Conservation (phyloP, 1,140 invertebrate genomes). For the Macrobrachium nipponense region DNA sequence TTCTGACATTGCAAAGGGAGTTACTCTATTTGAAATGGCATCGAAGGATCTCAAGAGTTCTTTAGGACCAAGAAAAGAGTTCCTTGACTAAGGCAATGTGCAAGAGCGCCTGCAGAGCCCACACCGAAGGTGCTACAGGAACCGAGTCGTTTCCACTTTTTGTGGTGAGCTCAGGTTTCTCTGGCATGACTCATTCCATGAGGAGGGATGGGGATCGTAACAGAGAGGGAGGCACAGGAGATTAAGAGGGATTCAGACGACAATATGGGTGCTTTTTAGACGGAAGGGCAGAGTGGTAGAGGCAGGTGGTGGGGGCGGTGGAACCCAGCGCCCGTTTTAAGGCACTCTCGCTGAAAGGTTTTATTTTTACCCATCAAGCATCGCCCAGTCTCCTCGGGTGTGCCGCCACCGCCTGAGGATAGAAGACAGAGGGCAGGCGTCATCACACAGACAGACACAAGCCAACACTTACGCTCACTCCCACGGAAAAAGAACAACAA, state of each 20-base stretch:
- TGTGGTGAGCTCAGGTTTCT: constrained; percentile 16
- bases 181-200: not conserved
- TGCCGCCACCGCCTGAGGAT: constrained; percentile 29
- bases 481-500: not conserved
- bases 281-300: constrained; percentile 19
- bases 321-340: not conserved
- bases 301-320: constrained; percentile 33
- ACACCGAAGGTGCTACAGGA: constrained; percentile 10
- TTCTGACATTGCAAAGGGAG: too few species aligned
- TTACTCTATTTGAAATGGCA: too few species aligned
- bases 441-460: constrained; percentile 32
- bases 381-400: constrained; percentile 55
- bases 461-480: not conserved
- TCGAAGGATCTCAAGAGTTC: not conserved
- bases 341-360: constrained; percentile 13
- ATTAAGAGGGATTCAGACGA: not conserved
- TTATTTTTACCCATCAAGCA: constrained; percentile 41
- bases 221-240: not conserved
- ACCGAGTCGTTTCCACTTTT: constrained; percentile 8
- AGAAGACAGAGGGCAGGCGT: constrained; percentile 26
- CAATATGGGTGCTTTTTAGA: constrained; percentile 15
- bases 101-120: constrained; percentile 6
- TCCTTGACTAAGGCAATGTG: not conserved
- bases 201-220: not conserved
- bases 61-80: not conserved